A percentile compares a stretch with the other conserved stretches of the same genome.
Evolutionary conservation across 1,140 invertebrate species (phyloP).

Genomic region (Pseudomyrmex gracilis): DNA sequence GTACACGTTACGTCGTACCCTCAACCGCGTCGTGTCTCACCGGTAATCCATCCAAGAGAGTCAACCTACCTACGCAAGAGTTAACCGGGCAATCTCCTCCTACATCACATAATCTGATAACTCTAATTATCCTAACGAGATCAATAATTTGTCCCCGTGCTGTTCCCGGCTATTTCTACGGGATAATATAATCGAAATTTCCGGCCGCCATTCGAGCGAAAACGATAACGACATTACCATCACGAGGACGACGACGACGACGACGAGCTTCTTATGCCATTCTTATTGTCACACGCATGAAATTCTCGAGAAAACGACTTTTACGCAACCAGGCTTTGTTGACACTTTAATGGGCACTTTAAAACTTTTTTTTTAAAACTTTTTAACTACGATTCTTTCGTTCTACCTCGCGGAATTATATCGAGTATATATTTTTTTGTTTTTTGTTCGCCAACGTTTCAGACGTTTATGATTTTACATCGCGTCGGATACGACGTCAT

Average conservation of each 20-base stretch:
- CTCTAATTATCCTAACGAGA: constrained; percentile 80
- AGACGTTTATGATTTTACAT: constrained; percentile 47
- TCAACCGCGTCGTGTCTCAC: constrained; percentile 3
- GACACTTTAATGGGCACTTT: not conserved
- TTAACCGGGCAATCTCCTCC: constrained; percentile 78
- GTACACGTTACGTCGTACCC: not conserved
- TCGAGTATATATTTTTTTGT: constrained; percentile 24
- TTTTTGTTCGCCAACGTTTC: not conserved
- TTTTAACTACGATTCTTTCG: not conserved
- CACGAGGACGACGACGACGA: not conserved
- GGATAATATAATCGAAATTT: constrained; percentile 60
- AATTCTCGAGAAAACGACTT: not conserved
- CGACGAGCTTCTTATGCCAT: not conserved
- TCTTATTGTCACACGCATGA: not conserved
- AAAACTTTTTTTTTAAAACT: not conserved
- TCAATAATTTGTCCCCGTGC: constrained; percentile 76
- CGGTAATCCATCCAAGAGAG: constrained; percentile 74
- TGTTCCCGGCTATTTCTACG: not conserved
- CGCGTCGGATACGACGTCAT: constrained; percentile 21
- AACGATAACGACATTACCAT: constrained; percentile 8
- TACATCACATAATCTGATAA: constrained; percentile 78
- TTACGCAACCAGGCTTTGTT: not conserved
- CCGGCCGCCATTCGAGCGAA: constrained; percentile 3
- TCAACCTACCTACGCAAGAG: constrained; percentile 71
- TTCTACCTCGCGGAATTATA: not conserved